These are phyloP conservation scores for Lepidocyrtinus sp. DNA, from an alignment of 2,888 invertebrate genomes.

Conservation along the genomic window DNA sequence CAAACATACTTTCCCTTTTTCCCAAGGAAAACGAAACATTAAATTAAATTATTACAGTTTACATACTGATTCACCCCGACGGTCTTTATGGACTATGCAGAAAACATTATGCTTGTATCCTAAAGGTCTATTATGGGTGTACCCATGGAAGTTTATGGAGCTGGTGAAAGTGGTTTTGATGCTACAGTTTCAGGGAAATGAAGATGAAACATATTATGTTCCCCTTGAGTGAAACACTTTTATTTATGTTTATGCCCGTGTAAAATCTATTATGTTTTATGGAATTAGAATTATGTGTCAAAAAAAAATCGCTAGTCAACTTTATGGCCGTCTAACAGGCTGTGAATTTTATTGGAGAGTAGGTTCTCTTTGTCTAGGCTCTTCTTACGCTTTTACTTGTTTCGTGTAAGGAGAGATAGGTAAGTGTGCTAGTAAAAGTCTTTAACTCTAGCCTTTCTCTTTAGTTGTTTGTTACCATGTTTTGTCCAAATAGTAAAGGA, in stretches of 20 bases:
- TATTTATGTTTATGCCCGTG: neutral
- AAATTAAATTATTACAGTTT: no score
- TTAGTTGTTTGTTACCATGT: no score
- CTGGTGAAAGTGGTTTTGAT: neutral
- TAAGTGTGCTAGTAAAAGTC: neutral
- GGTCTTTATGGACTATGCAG: no score
- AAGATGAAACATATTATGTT: no score
- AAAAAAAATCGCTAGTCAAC: neutral
- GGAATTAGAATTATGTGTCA: neutral
- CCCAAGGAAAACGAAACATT: no score
- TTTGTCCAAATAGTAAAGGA: no score
- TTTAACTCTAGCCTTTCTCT: neutral
- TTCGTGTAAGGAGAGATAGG: neutral
- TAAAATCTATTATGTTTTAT: neutral
- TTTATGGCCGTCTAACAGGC: conserved; percentile 23
- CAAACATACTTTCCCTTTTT: neutral
- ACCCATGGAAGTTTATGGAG: conserved; percentile 7
- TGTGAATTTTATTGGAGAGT: conserved; percentile 25
- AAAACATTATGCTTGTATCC: no score
- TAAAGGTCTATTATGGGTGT: conserved; percentile 13
- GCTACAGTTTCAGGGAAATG: no score
- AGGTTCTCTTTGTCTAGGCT: conserved; percentile 10
- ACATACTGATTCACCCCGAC: no score
- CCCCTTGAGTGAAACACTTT: neutral
- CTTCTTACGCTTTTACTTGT: neutral